Evolutionary conservation across 23 tunicate genomes (phyloP).

Genomic region (Phallusia fumigata): DNA sequence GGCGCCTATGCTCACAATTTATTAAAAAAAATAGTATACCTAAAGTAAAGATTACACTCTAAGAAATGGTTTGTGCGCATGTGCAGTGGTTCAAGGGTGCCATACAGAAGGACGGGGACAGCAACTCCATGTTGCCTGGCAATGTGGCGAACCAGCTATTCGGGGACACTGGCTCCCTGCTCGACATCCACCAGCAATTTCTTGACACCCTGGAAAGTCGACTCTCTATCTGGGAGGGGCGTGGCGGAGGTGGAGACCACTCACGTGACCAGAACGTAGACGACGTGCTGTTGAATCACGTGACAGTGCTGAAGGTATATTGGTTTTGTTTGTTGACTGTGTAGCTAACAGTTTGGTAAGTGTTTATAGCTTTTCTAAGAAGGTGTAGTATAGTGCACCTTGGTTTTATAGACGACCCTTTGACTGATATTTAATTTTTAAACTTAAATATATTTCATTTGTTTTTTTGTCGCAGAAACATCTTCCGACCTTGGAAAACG

Average conservation of each 20-base stretch:
- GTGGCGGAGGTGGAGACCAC: conserved; percentile 11
- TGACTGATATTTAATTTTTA: too few relatives aligned
- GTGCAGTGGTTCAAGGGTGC: conserved; percentile 62
- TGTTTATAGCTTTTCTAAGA: neutral
- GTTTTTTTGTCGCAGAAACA: conserved; percentile 31
- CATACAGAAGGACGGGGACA: conserved; percentile 23
- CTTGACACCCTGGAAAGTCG: conserved; percentile 62
- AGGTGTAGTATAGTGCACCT: too few relatives aligned
- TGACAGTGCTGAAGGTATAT: conserved; percentile 45
- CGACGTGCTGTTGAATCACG: conserved; percentile 55
- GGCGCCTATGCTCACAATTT: too few relatives aligned
- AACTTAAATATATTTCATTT: neutral
- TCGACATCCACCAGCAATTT: conserved; percentile 63
- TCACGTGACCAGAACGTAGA: conserved; percentile 40
- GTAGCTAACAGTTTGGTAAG: neutral
- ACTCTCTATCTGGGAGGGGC: conserved; percentile 69
- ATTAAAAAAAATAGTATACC: too few relatives aligned
- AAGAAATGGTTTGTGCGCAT: neutral
- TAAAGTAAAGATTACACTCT: too few relatives aligned
- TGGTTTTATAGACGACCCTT: too few relatives aligned
- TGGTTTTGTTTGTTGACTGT: neutral
- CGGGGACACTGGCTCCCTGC: conserved; percentile 59
- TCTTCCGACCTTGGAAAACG: conserved; percentile 54
- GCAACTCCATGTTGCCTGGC: conserved; percentile 33
- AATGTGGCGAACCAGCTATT: conserved; percentile 58